phyloP scores from a whole-genome alignment of 2,888 invertebrate species.

The Chrysopilus asiliformis region DNA sequence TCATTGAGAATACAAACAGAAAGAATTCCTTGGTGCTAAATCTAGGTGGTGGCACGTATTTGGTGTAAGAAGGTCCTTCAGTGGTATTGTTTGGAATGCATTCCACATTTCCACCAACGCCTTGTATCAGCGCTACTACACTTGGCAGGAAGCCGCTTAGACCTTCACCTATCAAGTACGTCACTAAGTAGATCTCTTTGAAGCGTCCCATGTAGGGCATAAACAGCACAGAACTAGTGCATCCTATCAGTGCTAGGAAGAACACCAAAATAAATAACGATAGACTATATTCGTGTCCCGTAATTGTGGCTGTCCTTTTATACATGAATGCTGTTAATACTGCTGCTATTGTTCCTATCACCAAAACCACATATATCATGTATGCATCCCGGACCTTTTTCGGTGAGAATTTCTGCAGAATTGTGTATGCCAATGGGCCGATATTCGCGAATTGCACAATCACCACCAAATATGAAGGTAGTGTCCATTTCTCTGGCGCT shows the following conservation, averaged over 20 bases:
- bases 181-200: slow-evolving; percentile 51
- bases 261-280: slow-evolving; percentile 46
- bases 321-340: slow-evolving; percentile 41
- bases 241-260: slow-evolving; percentile 46
- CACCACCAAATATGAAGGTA: slow-evolving; percentile 62
- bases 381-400: slow-evolving; percentile 30
- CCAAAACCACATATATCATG: slow-evolving; percentile 38
- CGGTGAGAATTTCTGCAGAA: slow-evolving; percentile 31
- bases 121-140: slow-evolving; percentile 55
- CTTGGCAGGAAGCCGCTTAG: slow-evolving; percentile 61
- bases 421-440: slow-evolving; percentile 52
- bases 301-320: slow-evolving; percentile 38
- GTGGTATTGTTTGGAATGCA: slow-evolving; percentile 27
- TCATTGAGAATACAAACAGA: slow-evolving; percentile 42
- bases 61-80: slow-evolving; percentile 23
- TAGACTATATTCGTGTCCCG: slow-evolving; percentile 37
- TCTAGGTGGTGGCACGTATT: slow-evolving; percentile 30
- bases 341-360: slow-evolving; percentile 38
- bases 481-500: slow-evolving; percentile 66
- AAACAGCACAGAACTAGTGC: slow-evolving; percentile 65
- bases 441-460: slow-evolving; percentile 63
- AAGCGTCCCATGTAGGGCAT: slow-evolving; percentile 61
- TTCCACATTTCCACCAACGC: slow-evolving; percentile 46
- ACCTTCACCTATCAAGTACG: slow-evolving; percentile 63
- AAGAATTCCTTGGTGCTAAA: slow-evolving; percentile 48